Evolutionary conservation across 1,140 invertebrate genomes (phyloP).

Genomic region (Hypsibius dujardini): DNA sequence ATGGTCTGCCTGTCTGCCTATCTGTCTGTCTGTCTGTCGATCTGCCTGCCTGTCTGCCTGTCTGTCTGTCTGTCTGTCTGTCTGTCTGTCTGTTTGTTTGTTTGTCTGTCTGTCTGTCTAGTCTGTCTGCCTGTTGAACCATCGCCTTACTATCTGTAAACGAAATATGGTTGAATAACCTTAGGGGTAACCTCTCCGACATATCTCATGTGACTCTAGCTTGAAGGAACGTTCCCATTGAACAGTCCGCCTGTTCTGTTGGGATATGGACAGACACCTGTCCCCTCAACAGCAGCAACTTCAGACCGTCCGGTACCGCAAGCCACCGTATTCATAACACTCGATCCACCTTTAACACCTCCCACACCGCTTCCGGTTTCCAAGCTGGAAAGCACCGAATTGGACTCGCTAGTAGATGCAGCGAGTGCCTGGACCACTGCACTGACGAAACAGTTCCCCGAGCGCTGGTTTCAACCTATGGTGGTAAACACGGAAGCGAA

Average conservation of each 20-base stretch:
- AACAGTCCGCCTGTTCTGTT: slow-evolving; percentile 47
- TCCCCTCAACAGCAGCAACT: neutral
- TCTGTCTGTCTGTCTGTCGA: too few species aligned
- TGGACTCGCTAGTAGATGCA: neutral
- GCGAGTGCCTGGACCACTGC: slow-evolving; percentile 19
- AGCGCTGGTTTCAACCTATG: slow-evolving; percentile 43
- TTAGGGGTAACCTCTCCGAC: neutral
- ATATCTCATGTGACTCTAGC: slow-evolving; percentile 33
- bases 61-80: too few species aligned
- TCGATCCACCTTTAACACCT: slow-evolving; percentile 32
- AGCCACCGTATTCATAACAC: slow-evolving; percentile 33
- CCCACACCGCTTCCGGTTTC: slow-evolving; percentile 30
- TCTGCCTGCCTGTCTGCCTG: too few species aligned
- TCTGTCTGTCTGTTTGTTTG: too few species aligned
- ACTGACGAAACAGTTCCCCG: slow-evolving; percentile 35
- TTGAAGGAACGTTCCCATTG: slow-evolving; percentile 53
- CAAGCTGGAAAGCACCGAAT: slow-evolving; percentile 13
- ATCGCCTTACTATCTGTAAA: too few species aligned
- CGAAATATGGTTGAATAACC: too few species aligned
- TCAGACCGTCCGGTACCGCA: slow-evolving; percentile 21
- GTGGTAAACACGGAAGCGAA: slow-evolving; percentile 49
- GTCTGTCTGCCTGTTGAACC: too few species aligned
- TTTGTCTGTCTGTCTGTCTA: too few species aligned
- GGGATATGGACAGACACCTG: slow-evolving; percentile 37
- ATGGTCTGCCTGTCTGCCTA: neutral